These are phyloP conservation scores for Pelodytes ibericus DNA, from an alignment of 2,797 vertebrate genomes.

Conservation along the genomic window DNA sequence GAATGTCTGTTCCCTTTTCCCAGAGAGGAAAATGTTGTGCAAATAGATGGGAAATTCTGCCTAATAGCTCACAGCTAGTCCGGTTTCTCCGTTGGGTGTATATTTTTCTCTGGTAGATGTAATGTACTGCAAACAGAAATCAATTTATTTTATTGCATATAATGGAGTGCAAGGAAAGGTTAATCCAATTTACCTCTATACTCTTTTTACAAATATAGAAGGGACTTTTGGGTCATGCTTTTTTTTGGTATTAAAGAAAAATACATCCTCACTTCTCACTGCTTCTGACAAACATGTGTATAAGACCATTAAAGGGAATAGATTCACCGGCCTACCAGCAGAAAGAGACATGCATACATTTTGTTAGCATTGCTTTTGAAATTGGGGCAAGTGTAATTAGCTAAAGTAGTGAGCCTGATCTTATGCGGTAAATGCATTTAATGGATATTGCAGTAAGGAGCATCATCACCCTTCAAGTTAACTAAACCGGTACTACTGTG, in stretches of 20 bases:
- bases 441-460: background rate
- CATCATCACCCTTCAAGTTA: background rate
- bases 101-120: slow-evolving; percentile 21
- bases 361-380: background rate
- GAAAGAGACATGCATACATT: background rate
- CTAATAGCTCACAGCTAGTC: slow-evolving; percentile 11
- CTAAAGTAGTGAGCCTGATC: background rate
- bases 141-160: slow-evolving; percentile 33
- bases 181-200: slow-evolving; percentile 39
- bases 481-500: too few species aligned
- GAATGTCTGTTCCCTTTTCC: too few species aligned
- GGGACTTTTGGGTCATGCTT: background rate
- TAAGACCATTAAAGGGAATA: background rate
- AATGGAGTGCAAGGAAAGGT: slow-evolving; percentile 34
- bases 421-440: background rate
- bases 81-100: slow-evolving; percentile 13
- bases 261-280: background rate
- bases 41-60: slow-evolving; percentile 32
- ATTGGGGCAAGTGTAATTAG: background rate
- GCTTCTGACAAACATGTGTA: background rate
- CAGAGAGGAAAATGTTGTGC: background rate
- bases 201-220: slow-evolving; percentile 17
- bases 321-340: too few species aligned
- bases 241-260: slow-evolving; percentile 10
- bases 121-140: slow-evolving; percentile 38